Base-by-base conservation (phyloP, 1,140 invertebrate genomes). In the Apis mellifera region DNA sequence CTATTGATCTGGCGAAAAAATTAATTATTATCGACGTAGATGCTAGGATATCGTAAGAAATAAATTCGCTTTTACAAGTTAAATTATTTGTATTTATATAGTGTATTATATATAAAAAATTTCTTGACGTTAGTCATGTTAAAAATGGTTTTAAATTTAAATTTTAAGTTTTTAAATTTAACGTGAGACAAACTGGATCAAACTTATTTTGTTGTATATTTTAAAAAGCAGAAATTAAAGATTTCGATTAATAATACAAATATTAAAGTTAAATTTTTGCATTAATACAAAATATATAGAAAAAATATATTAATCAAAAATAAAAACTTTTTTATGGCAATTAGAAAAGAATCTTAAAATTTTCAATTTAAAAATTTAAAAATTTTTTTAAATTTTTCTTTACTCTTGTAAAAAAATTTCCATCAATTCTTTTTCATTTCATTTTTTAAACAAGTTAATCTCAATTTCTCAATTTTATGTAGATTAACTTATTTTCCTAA, bases 21-120 rank as follows among this genome's bases (percentile, higher is more conserved):
- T 78, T 65, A 78, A 78, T 78, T 78, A 69, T 78, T 78, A 42
- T 54, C 68, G 65, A 78, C 76, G 65, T 69, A 52, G 32, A 54
- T 59, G 69, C 78, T 48, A 50, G 57, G 64, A 50, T 12, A 62
- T 23, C 13, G 50, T 42, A 68, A 77, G 52, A 79, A 48, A 62
- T 72, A 42, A 60, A 59, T 59, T n/a, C 64, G 21, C 17, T 78
- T 32, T 78, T 23, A 64, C 54, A 78, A n/a, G n/a, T n/a, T 42
- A 32, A 78, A n/a, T 50, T 54, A 48, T 19, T 17, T 54, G 15
- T 50, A 11, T n/a, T 1, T 21, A n/a, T 32, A n/a, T 60, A 7
- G 0, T 42, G 32, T 42, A 7, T 5, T 7, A n/a, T n/a, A n/a
- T n/a, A n/a, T 76, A 32, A 42, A 42, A 42, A 7, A 42, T 42